These are phyloP conservation scores for Gambusia holbrooki DNA, from an alignment of 2,113 vertebrate species.

Conservation along the genomic window DNA sequence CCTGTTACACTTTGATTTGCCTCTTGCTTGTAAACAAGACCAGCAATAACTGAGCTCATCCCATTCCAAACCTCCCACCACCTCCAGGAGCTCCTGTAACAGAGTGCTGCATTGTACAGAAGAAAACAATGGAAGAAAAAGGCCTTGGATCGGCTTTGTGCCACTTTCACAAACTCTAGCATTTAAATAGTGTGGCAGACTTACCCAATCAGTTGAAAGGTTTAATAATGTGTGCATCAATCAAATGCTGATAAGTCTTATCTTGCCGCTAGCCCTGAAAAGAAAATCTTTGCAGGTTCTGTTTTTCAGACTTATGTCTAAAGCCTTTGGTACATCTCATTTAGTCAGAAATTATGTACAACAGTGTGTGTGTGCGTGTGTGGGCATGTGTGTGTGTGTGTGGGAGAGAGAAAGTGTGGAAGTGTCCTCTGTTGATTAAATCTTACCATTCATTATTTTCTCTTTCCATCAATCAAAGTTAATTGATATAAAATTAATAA, in stretches of 20 bases:
- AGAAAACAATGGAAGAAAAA: too few species aligned
- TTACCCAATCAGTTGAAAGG: constrained; percentile 12
- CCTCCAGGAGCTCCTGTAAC: too few species aligned
- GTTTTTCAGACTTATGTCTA: background rate
- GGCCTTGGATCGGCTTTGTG: background rate
- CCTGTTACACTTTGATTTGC: too few species aligned
- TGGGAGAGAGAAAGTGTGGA: accelerated
- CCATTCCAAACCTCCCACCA: too few species aligned
- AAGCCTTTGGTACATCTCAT: constrained; percentile 13
- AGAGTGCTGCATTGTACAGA: too few species aligned
- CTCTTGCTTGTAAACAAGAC: too few species aligned
- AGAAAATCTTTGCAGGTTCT: background rate
- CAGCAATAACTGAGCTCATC: too few species aligned
- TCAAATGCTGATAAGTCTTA: constrained; percentile 32
- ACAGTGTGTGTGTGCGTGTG: background rate
- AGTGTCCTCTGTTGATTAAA: constrained; percentile 26
- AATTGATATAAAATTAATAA: constrained; percentile 48
- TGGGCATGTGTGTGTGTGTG: constrained; percentile 9
- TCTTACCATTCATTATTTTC: constrained; percentile 9
- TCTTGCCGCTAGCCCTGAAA: background rate
- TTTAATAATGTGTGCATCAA: constrained; percentile 43
- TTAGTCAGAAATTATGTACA: background rate
- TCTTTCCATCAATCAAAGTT: constrained; percentile 41
- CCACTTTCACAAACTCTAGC: background rate
- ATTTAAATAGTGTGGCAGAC: constrained; percentile 3